A percentile compares a stretch with the other conserved stretches of the same genome.
phyloP scores from a whole-genome alignment of 2,113 vertebrate species.

The Morone chrysops region DNA sequence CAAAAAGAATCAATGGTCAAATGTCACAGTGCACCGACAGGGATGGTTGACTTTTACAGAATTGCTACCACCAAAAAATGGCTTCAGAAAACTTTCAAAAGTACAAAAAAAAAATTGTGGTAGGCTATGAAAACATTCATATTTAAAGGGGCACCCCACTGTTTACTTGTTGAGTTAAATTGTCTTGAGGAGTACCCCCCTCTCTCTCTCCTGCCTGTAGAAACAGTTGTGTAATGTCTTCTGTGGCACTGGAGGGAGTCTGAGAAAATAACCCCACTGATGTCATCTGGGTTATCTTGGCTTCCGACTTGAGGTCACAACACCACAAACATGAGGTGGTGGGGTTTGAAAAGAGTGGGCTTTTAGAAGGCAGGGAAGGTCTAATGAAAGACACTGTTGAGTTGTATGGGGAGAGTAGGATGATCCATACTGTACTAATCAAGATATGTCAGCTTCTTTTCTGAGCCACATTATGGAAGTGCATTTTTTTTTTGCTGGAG shows the following conservation, averaged over 20 bases:
- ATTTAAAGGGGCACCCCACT: not conserved
- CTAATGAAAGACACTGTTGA: not conserved
- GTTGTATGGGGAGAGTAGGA: no score
- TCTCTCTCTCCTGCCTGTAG: not conserved
- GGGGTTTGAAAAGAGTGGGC: not conserved
- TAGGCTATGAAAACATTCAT: not conserved
- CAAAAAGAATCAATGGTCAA: not conserved
- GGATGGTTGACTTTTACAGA: not conserved
- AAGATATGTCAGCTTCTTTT: not conserved
- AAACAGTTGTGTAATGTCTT: not conserved
- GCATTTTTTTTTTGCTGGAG: not conserved
- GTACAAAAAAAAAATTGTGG: not conserved
- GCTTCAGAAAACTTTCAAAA: not conserved
- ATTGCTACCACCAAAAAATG: not conserved
- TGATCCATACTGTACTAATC: not conserved
- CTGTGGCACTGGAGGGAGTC: not conserved
- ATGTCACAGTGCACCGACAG: conserved; percentile 14
- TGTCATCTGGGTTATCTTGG: conserved; percentile 35
- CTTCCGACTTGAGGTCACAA: conserved; percentile 8
- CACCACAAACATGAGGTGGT: conserved; percentile 15
- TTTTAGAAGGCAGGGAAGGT: conserved; percentile 1
- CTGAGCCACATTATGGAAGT: not conserved
- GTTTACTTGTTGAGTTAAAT: not conserved
- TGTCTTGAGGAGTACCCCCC: not conserved
- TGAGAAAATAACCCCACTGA: conserved; percentile 10